Evolutionary conservation across 2,797 vertebrate genomes (phyloP).

Genomic region (Spondyliosoma cantharus): DNA sequence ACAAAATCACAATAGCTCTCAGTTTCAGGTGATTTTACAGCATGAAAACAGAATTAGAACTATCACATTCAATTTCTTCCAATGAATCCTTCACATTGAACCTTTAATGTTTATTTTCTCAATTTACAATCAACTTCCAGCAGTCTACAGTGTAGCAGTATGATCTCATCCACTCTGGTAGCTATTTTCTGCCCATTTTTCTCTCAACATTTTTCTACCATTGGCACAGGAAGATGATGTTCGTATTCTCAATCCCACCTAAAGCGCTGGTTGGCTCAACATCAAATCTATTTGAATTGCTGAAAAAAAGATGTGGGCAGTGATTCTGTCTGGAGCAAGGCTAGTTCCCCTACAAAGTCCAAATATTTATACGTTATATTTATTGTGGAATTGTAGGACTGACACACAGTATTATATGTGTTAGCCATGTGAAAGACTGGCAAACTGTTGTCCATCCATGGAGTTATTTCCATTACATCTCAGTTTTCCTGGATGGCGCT

Average conservation of each 20-base stretch:
- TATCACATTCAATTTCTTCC: too few relatives aligned
- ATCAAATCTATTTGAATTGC: not conserved
- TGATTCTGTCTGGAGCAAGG: not conserved
- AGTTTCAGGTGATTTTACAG: too few relatives aligned
- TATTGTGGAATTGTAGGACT: not conserved
- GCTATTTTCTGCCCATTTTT: not conserved
- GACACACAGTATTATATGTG: not conserved
- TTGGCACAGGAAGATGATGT: not conserved
- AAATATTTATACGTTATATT: not conserved
- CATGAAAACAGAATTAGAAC: too few relatives aligned
- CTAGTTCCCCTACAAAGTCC: not conserved
- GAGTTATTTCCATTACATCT: not conserved
- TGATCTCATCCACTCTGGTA: not conserved
- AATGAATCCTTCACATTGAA: too few relatives aligned
- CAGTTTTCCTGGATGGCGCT: not conserved
- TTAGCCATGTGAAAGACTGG: not conserved
- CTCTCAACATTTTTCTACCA: not conserved
- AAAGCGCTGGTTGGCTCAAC: not conserved
- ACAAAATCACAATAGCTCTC: too few relatives aligned
- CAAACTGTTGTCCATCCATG: not conserved
- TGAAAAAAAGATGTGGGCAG: not conserved
- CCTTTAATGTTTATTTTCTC: too few relatives aligned
- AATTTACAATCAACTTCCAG: not conserved
- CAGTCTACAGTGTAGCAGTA: not conserved
- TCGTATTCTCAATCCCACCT: not conserved